phyloP scores from a whole-genome alignment of 2,797 vertebrate species.

The Phataginus tricuspis region DNA sequence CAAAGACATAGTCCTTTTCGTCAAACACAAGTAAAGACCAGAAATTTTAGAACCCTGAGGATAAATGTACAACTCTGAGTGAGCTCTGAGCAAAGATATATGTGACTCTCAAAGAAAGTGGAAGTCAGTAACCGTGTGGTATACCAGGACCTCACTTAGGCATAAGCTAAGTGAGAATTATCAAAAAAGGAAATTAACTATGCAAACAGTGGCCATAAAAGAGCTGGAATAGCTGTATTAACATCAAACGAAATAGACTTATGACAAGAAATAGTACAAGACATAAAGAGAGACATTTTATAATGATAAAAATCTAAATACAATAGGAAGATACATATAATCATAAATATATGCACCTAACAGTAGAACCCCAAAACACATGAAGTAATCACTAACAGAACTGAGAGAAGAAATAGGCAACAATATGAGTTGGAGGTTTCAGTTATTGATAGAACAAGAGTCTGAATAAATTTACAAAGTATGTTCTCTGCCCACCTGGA shows the following conservation, averaged over 20 bases:
- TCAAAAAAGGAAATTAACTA: background rate
- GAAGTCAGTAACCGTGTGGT: background rate
- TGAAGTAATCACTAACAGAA: background rate
- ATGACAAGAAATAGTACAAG: background rate
- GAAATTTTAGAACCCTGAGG: background rate
- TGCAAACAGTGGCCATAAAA: background rate
- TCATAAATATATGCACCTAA: background rate
- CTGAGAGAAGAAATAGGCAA: background rate
- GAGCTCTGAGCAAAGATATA: background rate
- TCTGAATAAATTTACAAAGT: background rate
- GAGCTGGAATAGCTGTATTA: background rate
- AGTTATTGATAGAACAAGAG: background rate
- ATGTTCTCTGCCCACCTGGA: background rate
- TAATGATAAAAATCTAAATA: background rate
- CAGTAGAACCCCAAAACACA: background rate
- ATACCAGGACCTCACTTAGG: background rate
- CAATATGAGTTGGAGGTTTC: background rate
- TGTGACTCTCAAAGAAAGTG: background rate
- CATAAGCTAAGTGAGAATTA: background rate
- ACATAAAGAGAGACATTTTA: background rate
- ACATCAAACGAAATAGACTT: background rate
- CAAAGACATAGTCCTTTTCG: background rate
- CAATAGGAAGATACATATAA: background rate
- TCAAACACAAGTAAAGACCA: background rate
- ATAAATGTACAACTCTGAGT: background rate